These are phyloP conservation scores for Embidobia sp. DNA, from an alignment of 2,888 invertebrate species.

Conservation along the genomic window DNA sequence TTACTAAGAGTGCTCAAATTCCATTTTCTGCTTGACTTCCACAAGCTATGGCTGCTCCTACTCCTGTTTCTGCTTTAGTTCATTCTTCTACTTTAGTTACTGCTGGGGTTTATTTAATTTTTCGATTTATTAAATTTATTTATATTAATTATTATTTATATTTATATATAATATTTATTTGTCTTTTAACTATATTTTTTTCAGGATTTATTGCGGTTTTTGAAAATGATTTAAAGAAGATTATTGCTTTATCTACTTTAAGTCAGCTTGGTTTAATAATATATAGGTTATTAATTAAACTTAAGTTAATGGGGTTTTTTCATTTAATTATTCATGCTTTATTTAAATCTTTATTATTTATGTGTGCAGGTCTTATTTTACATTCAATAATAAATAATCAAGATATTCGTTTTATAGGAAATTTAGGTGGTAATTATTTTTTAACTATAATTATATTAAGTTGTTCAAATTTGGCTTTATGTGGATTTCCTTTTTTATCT, in stretches of 20 bases:
- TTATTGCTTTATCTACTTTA: slow-evolving; percentile 90
- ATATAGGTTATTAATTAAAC: slow-evolving; percentile 84
- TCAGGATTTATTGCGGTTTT: slow-evolving; percentile 84
- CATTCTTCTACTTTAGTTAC: slow-evolving; percentile 91
- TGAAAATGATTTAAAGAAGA: slow-evolving; percentile 88
- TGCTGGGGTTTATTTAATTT: slow-evolving; percentile 88
- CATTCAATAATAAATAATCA: slow-evolving; percentile 85
- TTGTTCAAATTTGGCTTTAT: slow-evolving; percentile 85
- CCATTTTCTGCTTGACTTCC: slow-evolving; percentile 90
- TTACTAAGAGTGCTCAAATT: slow-evolving; percentile 91
- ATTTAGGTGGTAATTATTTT: slow-evolving; percentile 79
- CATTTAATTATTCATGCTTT: slow-evolving; percentile 88
- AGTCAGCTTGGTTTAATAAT: slow-evolving; percentile 90
- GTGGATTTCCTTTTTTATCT: slow-evolving; percentile 85
- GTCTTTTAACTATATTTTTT: slow-evolving; percentile 84
- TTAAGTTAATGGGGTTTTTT: slow-evolving; percentile 85
- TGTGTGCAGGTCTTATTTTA: slow-evolving; percentile 88
- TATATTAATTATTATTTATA: background rate
- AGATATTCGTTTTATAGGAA: slow-evolving; percentile 86
- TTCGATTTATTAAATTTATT: slow-evolving; percentile 81
- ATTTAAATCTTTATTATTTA: slow-evolving; percentile 89
- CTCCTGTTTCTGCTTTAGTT: slow-evolving; percentile 89
- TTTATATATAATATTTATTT: slow-evolving; percentile 77
- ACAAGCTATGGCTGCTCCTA: slow-evolving; percentile 89
- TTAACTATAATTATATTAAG: slow-evolving; percentile 83